Base-by-base conservation (phyloP, 2,113 vertebrate species). In the Oenanthe melanoleuca region DNA sequence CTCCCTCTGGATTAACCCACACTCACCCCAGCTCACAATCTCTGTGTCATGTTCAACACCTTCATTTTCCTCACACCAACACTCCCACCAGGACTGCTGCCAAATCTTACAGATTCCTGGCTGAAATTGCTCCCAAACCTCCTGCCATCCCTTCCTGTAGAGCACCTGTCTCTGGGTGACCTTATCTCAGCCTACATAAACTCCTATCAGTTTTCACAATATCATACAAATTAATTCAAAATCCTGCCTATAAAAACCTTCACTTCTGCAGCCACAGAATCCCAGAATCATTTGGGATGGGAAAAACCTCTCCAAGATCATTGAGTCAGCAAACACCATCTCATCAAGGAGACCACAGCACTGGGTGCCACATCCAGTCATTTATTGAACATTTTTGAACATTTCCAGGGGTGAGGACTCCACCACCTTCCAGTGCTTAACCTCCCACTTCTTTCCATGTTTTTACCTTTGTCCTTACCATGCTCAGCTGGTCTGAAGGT, bases 11-110 rank as follows among this genome's bases (percentile, higher is more conserved):
- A 80, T 57, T 19, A 74, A 81, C 53, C 60, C 0, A 0, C n/a
- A 50, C 50, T 92, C 16, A 75, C 45, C 82, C 61, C 28, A 47
- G 25, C 21, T 85, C 78, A 38, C 5, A 9, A 18, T 31, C 66
- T 59, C 28, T 0, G 0, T 25, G 57, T 59, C 10, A 1, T 12
- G 28, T 63, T 70, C 66, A 63, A 77, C 84, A 55, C 63, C 81
- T 75, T 24, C 52, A 23, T 18, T 81, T 80, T 80, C 78, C 88
- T 73, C 91, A 88, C 86, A 83, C 77, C 65, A n/a, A 55, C 75
- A 20, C 14, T 55, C 1, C 0, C 9, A 21, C 1, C 70, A 80
- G 93, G 45, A 37, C 4, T 45, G 24, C 2, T 45, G 80, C 84
- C 83, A 93, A 14, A 79, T 37, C 87, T 56, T 19, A 5, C 53